Percentiles rank a stretch among this genome's conserved stretches.
phyloP scores from a whole-genome alignment of 2,113 vertebrate species.

The Terrapene triunguis region DNA sequence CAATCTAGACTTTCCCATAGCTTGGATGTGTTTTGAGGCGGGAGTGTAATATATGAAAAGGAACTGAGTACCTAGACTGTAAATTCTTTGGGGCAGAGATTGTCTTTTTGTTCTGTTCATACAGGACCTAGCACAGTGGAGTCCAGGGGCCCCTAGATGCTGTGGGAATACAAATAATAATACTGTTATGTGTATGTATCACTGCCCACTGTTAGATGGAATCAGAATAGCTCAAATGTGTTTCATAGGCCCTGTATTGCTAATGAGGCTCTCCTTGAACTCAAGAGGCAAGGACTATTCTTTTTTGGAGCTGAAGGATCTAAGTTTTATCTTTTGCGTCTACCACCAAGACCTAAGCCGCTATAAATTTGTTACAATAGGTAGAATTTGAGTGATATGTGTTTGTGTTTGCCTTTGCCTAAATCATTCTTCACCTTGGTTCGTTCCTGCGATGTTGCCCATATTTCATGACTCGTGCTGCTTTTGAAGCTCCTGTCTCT shows the following conservation, averaged over 20 bases:
- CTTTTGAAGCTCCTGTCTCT: neutral
- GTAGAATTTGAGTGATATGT: neutral
- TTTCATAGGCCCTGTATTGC: neutral
- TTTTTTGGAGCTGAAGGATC: neutral
- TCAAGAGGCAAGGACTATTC: neutral
- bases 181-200: too few species aligned
- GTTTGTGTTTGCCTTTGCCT: neutral
- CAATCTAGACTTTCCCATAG: neutral
- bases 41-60: neutral
- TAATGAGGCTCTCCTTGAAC: neutral
- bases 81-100: neutral
- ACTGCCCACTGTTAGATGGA: neutral
- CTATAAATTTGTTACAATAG: neutral
- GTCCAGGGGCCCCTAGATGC: neutral
- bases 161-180: neutral
- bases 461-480: neutral
- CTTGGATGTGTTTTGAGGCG: neutral
- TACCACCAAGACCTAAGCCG: neutral
- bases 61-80: neutral
- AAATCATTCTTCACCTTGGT: neutral
- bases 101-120: neutral
- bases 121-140: neutral
- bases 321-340: neutral
- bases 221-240: neutral
- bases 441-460: neutral